Conservation (phyloP, 2,888 invertebrate genomes). For the Phaedon cochleariae region DNA sequence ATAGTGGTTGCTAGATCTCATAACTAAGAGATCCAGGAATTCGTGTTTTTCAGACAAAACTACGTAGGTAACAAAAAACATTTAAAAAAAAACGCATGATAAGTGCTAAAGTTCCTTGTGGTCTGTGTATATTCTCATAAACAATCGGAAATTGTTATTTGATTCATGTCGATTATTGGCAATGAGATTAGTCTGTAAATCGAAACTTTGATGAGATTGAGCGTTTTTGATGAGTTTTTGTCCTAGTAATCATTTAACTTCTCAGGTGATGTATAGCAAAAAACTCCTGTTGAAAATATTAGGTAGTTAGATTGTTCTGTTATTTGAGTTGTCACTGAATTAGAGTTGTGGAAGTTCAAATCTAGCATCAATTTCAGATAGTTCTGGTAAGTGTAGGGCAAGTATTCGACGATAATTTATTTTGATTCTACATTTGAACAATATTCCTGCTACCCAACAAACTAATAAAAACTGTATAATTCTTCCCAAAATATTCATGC, state of each 20-base stretch:
- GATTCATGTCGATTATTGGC: no score
- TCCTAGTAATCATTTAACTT: constrained; percentile 40
- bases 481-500: not conserved
- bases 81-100: no score
- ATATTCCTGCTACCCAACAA: not conserved
- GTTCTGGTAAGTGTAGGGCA: not conserved
- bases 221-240: constrained; percentile 19
- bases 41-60: no score
- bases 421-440: not conserved
- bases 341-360: constrained; percentile 5
- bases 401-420: not conserved
- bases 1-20: no score
- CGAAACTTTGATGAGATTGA: constrained; percentile 25
- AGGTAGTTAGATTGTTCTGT: constrained; percentile 27
- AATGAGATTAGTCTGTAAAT: no score
- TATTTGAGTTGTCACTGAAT: constrained; percentile 11
- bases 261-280: constrained; percentile 47
- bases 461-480: no score
- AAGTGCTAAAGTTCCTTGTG: no score
- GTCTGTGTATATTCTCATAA: no score
- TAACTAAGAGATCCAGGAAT: no score
- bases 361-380: not conserved
- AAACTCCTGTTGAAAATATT: constrained; percentile 39
- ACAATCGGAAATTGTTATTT: no score
- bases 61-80: no score